phyloP scores from a whole-genome alignment of 2,888 invertebrate species.

The Cerceris ruficornis region DNA sequence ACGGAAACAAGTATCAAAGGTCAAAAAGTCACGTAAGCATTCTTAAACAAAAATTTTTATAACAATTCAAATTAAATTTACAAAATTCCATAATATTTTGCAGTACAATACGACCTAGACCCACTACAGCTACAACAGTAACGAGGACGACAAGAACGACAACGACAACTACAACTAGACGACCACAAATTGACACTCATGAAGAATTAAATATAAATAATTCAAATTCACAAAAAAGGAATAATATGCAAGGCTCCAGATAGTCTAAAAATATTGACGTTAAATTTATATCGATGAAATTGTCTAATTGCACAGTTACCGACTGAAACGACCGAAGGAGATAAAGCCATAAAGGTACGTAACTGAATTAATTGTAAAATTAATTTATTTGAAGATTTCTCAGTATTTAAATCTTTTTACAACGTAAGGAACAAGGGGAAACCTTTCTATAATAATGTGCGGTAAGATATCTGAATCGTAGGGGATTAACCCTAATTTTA shows the following conservation, averaged over 20 bases:
- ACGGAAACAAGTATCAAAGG: background rate
- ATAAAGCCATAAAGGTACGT: background rate
- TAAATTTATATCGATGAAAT: too few species aligned
- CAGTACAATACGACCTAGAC: background rate
- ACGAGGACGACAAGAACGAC: background rate
- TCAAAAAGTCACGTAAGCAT: background rate
- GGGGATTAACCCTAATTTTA: too few species aligned
- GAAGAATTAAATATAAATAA: background rate
- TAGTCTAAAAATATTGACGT: background rate
- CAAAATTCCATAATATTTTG: background rate
- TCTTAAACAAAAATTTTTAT: background rate
- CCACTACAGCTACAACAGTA: background rate
- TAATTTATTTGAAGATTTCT: background rate
- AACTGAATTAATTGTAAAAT: background rate
- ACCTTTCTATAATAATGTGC: too few species aligned
- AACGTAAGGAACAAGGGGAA: background rate
- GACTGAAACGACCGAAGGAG: too few species aligned
- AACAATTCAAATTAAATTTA: background rate
- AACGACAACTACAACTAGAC: conserved; percentile 3
- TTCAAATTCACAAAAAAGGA: background rate
- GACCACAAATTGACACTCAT: background rate
- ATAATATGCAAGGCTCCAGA: background rate
- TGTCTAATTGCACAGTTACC: too few species aligned
- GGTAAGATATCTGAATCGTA: too few species aligned
- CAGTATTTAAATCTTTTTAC: background rate